Conservation (phyloP, 2,888 invertebrate species). For the Troides oblongomaculatus region DNA sequence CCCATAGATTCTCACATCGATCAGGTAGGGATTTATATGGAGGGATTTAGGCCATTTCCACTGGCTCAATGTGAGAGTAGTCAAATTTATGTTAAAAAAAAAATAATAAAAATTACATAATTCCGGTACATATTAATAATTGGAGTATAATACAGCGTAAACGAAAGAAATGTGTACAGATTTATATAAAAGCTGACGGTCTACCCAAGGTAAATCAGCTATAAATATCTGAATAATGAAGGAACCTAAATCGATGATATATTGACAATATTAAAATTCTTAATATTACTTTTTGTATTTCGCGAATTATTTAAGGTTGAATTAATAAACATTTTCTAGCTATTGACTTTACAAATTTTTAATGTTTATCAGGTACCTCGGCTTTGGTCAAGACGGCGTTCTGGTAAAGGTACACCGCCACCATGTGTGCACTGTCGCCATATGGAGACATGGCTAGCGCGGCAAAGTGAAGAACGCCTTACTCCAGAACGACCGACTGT, state of each 20-base stretch:
- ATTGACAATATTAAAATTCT: background rate
- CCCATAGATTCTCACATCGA: too few relatives aligned
- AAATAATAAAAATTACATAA: too few relatives aligned
- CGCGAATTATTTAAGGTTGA: background rate
- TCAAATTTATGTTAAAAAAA: too few relatives aligned
- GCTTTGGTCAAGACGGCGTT: constrained; percentile 82
- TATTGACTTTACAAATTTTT: background rate
- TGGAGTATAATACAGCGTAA: too few relatives aligned
- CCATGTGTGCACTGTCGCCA: constrained; percentile 89
- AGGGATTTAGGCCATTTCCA: too few relatives aligned
- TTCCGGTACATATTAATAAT: too few relatives aligned
- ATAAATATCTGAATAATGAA: too few relatives aligned
- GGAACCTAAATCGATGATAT: background rate
- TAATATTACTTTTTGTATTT: background rate
- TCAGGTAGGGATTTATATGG: too few relatives aligned
- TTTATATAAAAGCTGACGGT: too few relatives aligned
- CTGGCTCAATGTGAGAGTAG: too few relatives aligned
- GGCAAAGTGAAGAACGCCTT: constrained; percentile 66
- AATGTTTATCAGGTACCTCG: constrained; percentile 77
- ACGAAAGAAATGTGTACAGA: too few relatives aligned
- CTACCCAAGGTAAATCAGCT: too few relatives aligned
- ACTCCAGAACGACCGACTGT: constrained; percentile 63
- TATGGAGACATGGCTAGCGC: constrained; percentile 85
- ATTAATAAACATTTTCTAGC: background rate
- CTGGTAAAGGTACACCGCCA: constrained; percentile 83